Percentiles rank a stretch among this genome's conserved stretches.
phyloP scores from a whole-genome alignment of 1,140 invertebrate species.

The Meteorus sp. region DNA sequence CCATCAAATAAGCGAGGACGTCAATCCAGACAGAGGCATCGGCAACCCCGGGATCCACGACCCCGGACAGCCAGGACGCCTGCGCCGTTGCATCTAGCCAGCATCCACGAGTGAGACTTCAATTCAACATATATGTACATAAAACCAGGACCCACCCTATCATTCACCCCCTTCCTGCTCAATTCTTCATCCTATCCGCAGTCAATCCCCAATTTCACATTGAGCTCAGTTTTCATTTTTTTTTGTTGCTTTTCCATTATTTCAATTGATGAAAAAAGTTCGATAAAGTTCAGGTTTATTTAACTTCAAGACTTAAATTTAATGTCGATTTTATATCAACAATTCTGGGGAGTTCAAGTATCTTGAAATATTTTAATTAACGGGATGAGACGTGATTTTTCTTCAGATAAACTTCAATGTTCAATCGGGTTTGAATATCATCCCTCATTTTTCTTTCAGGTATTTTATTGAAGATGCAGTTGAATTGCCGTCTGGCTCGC shows the following conservation, averaged over 20 bases:
- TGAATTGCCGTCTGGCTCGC: constrained; percentile 34
- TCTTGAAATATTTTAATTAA: no score
- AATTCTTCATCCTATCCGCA: neutral
- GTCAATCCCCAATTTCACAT: neutral
- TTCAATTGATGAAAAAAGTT: no score
- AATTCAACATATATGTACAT: no score
- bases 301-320: no score
- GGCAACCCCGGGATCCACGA: constrained; percentile 58
- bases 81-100: constrained; percentile 63
- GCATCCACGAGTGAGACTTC: constrained; percentile 60
- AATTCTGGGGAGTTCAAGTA: no score
- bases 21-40: constrained; percentile 59
- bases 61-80: constrained; percentile 61
- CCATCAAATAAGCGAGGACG: constrained; percentile 57
- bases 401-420: no score
- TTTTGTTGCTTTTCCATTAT: neutral
- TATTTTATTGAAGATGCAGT: constrained; percentile 43
- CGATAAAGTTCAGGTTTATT: no score
- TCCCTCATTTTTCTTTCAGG: constrained; percentile 28
- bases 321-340: no score
- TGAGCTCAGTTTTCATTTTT: neutral
- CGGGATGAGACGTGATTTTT: no score
- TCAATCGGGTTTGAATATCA: no score
- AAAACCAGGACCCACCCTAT: constrained; percentile 1
- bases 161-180: constrained; percentile 35